phyloP scores from a whole-genome alignment of 2,113 vertebrate species.

The Seriola aureovittata region DNA sequence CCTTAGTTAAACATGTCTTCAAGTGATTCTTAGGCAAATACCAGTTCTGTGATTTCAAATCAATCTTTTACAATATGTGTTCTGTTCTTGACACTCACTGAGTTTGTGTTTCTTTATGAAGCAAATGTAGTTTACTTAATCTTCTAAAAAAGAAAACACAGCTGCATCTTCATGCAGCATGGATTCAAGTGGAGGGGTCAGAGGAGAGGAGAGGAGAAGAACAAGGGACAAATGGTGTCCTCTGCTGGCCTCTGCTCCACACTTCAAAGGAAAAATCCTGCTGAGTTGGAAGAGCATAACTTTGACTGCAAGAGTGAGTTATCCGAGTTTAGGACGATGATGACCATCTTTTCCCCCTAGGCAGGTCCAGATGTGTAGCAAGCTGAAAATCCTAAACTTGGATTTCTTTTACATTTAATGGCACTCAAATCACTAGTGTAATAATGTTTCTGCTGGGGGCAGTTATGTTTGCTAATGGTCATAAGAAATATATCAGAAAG shows the following conservation, averaged over 20 bases:
- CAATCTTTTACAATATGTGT: neutral
- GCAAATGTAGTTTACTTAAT: conserved; percentile 38
- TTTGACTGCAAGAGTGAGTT: neutral
- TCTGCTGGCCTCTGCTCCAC: conserved; percentile 68
- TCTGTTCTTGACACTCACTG: neutral
- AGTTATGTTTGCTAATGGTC: neutral
- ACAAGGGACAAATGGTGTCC: conserved; percentile 74
- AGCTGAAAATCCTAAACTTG: neutral
- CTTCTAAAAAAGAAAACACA: conserved; percentile 72
- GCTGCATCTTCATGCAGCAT: conserved; percentile 58
- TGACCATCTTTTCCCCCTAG: neutral
- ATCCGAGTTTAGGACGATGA: conserved; percentile 1
- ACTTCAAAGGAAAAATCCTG: conserved; percentile 65
- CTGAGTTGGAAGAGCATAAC: conserved; percentile 53
- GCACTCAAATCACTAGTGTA: neutral
- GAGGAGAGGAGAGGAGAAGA: conserved; percentile 33
- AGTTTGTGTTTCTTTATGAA: conserved; percentile 34
- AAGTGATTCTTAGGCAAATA: neutral
- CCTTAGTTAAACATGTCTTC: too few species aligned
- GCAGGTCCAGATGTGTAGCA: conserved; percentile 16
- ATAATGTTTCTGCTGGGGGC: neutral
- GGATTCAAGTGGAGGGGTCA: conserved; percentile 59
- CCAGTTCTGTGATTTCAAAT: neutral
- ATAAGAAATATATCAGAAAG: neutral
- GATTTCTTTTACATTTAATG: neutral